phyloP scores from a whole-genome alignment of 2,113 vertebrate genomes.

The Electrona antarctica region DNA sequence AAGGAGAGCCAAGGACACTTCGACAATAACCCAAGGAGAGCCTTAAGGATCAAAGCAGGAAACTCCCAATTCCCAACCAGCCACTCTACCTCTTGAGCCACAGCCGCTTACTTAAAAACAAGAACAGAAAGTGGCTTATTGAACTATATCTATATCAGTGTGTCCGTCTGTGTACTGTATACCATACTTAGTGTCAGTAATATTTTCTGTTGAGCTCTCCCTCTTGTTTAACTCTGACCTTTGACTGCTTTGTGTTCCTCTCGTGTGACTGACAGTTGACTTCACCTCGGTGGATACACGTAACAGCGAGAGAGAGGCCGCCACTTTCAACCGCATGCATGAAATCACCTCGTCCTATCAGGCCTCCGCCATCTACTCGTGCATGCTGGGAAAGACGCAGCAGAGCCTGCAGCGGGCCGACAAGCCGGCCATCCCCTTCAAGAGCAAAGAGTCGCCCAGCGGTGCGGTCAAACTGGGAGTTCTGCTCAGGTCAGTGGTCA shows the following conservation, averaged over 20 bases:
- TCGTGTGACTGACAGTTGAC: constrained; percentile 82
- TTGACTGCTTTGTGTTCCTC: too few species aligned
- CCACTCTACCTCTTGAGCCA: too few species aligned
- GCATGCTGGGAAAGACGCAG: constrained; percentile 78
- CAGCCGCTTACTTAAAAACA: too few species aligned
- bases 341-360: constrained; percentile 83
- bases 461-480: constrained; percentile 81
- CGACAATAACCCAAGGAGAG: too few species aligned
- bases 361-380: constrained; percentile 80
- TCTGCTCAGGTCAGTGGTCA: constrained; percentile 83
- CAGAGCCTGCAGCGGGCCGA: constrained; percentile 74
- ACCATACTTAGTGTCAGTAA: background rate
- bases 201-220: too few species aligned
- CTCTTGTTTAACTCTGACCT: too few species aligned
- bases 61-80: too few species aligned
- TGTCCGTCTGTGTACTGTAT: background rate
- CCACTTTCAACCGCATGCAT: constrained; percentile 89
- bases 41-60: too few species aligned
- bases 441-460: constrained; percentile 87
- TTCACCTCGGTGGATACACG: constrained; percentile 93
- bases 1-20: too few species aligned
- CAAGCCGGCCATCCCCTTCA: constrained; percentile 86
- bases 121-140: too few species aligned
- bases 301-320: constrained; percentile 87
- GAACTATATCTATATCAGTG: too few species aligned